Conservation (phyloP, 2,797 vertebrate genomes). For the Garrulus glandarius region DNA sequence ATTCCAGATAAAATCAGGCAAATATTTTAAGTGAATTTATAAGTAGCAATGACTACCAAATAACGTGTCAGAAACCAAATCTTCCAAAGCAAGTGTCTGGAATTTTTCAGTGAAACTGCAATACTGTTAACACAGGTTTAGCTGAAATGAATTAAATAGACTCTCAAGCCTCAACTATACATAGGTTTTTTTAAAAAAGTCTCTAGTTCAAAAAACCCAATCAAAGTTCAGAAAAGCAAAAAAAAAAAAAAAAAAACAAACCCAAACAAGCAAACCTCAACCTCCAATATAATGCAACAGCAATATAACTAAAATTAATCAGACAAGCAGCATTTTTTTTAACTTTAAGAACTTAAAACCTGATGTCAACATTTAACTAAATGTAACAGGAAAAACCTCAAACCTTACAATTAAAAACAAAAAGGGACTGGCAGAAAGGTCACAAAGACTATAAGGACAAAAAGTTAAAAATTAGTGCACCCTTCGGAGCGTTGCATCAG, state of each 20-base stretch:
- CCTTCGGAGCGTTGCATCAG: background rate
- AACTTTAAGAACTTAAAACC: background rate
- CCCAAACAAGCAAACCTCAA: background rate
- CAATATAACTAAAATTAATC: background rate
- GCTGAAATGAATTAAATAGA: background rate
- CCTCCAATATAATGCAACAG: background rate
- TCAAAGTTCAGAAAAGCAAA: background rate
- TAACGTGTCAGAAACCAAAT: background rate
- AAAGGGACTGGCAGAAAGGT: background rate
- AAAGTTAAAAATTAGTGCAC: background rate
- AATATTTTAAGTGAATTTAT: background rate
- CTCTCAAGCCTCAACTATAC: background rate
- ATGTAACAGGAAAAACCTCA: accelerated
- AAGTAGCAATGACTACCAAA: background rate
- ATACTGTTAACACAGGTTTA: background rate
- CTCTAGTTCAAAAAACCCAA: background rate
- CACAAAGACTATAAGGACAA: background rate
- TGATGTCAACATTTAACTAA: background rate
- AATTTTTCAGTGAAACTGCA: background rate
- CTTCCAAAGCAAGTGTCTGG: background rate
- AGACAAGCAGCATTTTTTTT: background rate
- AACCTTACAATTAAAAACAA: background rate
- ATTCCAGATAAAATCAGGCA: background rate
- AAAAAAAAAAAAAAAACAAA: background rate
- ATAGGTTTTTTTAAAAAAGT: accelerated